Conservation (phyloP, 2,888 invertebrate genomes). For the Limnephilus lunatus region DNA sequence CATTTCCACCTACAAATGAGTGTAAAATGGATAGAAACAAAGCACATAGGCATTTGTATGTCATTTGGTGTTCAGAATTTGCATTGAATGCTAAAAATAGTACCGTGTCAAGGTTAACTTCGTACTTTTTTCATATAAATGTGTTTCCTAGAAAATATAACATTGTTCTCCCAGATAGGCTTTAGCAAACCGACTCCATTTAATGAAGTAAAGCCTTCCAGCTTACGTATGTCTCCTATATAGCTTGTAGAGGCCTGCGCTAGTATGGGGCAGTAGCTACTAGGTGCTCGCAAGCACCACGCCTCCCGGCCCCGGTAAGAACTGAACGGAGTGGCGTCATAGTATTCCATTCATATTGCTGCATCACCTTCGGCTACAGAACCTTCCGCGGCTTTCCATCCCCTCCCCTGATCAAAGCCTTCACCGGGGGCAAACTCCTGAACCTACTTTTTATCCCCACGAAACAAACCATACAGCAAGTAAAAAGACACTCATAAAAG, state of each 20-base stretch:
- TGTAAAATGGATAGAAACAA: not conserved
- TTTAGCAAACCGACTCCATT: not conserved
- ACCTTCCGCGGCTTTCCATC: not conserved
- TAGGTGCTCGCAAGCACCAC: not conserved
- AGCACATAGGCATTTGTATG: not conserved
- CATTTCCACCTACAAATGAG: not conserved
- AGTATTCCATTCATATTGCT: slow-evolving; percentile 50
- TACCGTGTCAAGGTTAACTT: not conserved
- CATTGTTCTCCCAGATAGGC: not conserved
- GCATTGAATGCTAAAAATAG: not conserved
- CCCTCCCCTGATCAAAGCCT: not conserved
- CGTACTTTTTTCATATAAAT: not conserved
- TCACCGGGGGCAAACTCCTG: slow-evolving; percentile 31
- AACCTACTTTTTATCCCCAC: not conserved
- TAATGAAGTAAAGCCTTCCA: not conserved
- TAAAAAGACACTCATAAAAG: not conserved
- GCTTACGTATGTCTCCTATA: not conserved
- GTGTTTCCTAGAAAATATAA: not conserved
- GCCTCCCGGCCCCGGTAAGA: slow-evolving; percentile 13
- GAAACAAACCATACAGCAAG: not conserved
- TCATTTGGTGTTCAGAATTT: not conserved
- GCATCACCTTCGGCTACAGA: slow-evolving; percentile 34
- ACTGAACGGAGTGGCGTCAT: slow-evolving; percentile 49
- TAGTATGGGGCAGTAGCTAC: not conserved
- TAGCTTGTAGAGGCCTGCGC: not conserved